phyloP scores from a whole-genome alignment of 2,888 invertebrate species.

The Cerastoderma edule region DNA sequence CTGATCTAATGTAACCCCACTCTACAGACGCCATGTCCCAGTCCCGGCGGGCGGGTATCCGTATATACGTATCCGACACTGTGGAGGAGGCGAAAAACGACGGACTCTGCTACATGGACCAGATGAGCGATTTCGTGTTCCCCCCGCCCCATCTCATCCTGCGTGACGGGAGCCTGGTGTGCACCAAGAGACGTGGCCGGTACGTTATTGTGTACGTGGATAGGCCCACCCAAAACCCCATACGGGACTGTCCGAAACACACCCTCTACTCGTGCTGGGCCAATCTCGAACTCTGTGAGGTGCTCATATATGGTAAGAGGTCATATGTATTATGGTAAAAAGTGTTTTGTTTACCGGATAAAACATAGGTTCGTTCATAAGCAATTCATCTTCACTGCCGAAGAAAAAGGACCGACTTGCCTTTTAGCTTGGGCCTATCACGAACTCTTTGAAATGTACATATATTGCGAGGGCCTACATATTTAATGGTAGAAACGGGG shows the following conservation, averaged over 20 bases:
- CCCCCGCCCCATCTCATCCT: conserved; percentile 62
- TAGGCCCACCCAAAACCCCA: conserved; percentile 56
- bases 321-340: not conserved
- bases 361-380: no score
- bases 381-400: no score
- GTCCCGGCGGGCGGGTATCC: conserved; percentile 59
- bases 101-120: conserved; percentile 64
- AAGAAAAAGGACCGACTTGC: no score
- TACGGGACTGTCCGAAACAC: conserved; percentile 56
- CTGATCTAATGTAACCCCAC: no score
- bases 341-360: no score
- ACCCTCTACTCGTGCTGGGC: conserved; percentile 69
- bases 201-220: conserved; percentile 61
- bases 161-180: conserved; percentile 57
- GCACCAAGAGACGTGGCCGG: conserved; percentile 58
- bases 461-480: no score
- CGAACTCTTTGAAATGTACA: no score
- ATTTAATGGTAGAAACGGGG: no score
- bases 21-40: conserved; percentile 58
- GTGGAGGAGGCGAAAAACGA: conserved; percentile 61
- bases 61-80: conserved; percentile 62
- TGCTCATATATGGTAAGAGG: conserved; percentile 62
- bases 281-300: conserved; percentile 67
- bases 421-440: no score
- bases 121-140: conserved; percentile 58